Conservation (phyloP, 1,140 invertebrate genomes). For the Musca domestica region DNA sequence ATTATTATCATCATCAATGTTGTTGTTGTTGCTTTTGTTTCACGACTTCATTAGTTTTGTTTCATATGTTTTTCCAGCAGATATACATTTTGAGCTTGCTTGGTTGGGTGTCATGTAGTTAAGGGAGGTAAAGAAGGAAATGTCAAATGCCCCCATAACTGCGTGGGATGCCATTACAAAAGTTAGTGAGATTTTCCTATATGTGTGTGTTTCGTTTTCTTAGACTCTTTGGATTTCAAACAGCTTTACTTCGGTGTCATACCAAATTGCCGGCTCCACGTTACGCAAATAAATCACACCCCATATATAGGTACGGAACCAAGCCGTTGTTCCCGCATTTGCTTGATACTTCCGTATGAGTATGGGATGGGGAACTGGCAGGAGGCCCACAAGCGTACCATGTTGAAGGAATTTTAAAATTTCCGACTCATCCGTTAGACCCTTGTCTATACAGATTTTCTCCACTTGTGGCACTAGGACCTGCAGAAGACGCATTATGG, state of each 20-base stretch:
- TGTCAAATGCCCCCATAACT: too few species aligned
- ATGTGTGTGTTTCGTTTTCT: too few species aligned
- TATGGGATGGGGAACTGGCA: constrained; percentile 99
- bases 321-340: constrained; percentile 95
- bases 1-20: too few species aligned
- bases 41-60: too few species aligned
- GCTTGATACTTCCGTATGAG: constrained; percentile 98
- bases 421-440: constrained; percentile 98
- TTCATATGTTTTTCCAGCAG: too few species aligned
- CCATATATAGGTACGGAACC: constrained; percentile 99
- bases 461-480: constrained; percentile 99
- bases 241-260: constrained; percentile 97
- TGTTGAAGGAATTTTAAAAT: constrained; percentile 99
- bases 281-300: constrained; percentile 98
- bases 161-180: too few species aligned
- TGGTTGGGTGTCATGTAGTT: too few species aligned
- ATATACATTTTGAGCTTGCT: too few species aligned
- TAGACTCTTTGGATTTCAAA: constrained; percentile 95
- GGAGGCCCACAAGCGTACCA: constrained; percentile 93
- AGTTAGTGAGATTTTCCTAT: background rate
- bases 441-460: constrained; percentile 99
- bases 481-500: constrained; percentile 97
- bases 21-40: too few species aligned
- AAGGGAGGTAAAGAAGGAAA: too few species aligned
- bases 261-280: constrained; percentile 98